Evolutionary conservation across 2,113 vertebrate species (phyloP), one percentile per base, ranked within the genome.

Genomic region (Callospermophilus lateralis): DNA sequence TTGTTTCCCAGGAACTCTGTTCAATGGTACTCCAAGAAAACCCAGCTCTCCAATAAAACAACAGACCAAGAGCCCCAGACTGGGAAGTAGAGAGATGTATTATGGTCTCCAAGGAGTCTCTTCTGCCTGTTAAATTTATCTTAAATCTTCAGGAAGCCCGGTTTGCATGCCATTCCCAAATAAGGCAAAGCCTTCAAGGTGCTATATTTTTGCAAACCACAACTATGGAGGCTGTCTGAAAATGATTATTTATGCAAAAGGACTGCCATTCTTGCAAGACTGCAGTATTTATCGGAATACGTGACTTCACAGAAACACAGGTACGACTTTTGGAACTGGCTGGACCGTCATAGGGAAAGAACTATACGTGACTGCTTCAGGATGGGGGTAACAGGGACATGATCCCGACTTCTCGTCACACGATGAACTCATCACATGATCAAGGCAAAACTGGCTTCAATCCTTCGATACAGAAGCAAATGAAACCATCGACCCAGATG

Each of bases 181-280:
- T 24, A 86, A 92, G 32, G n/a, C 45, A 96, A 93, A 37, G 70
- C 83, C 87, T 61, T 92, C 26, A 55, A 94, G 34, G 48, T 30
- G 84, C 67, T 85, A 6, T n/a, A 65, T 45, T 94, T 89, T 77
- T 90, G 73, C n/a, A 89, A 93, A 93, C 53, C 8, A 90, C 11
- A 94, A 93, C 76, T 39, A 83, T 17, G 42, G 26, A 91, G 19
- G 84, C 4, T 92, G 30, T 45, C 37, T 90, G 76, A 68, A 95
- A 97, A 94, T 10, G 72, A 0, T 32, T 72, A 63, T 72, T 94
- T 86, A 45, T 84, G 6, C 45, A 97, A 92, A 95, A 89, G 70
- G 39, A 87, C 90, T 90, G 55, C 20, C 45, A 26, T 51, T 90
- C 65, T 87, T 88, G 16, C 39, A 78, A 86, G 65, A 32, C 24